Base-by-base conservation (phyloP, 2,797 vertebrate species). In the Allenopithecus nigroviridis region DNA sequence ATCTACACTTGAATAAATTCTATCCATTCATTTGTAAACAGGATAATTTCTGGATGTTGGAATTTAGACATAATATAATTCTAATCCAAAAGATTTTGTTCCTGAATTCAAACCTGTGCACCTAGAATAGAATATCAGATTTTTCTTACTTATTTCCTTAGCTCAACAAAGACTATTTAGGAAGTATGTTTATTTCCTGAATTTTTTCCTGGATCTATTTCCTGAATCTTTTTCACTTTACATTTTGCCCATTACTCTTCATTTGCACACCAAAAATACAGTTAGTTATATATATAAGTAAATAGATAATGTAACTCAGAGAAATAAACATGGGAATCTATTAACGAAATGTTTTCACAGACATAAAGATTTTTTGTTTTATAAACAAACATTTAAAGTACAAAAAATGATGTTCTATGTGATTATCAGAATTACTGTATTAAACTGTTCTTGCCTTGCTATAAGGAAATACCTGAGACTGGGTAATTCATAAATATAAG, bases 401-500 rank as follows among this genome's bases (percentile, higher is more conserved):
- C 21, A 92, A 68, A 53, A 94, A 95, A 59, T 72, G 28, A 96
- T 74, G 11, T 46, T 80, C 79, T 89, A 79, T 46, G 30, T 91
- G 55, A 95, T 81, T 88, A 70, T 74, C 30, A 84, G 50, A 17
- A 78, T 61, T 64, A 64, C 61, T 64, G 30, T 33, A 17, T 64
- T 8, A 64, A 30, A 64, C 61, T 64, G 61, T 33, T 64, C 30
- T 64, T 64, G 30, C 7, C 30, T 64, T 64, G 61, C 61, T 33
- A 64, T 33, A 64, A 64, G 33, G 61, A 64, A 64, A 64, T 16
- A 64, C 6, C 6, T 16, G 14, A 64, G 13, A 64, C 30, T 64
- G 61, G 61, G 14, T 64, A 64, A 64, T 64, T 64, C 30, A 64
- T 33, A 33, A 64, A 64, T 30, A 64, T 33, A 64, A 64, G 61